Evolutionary conservation across 30 jellyfish, hydroid and myxozoan species (phyloP), one percentile per base, ranked within the genome.

Genomic region (Mastigias papua): DNA sequence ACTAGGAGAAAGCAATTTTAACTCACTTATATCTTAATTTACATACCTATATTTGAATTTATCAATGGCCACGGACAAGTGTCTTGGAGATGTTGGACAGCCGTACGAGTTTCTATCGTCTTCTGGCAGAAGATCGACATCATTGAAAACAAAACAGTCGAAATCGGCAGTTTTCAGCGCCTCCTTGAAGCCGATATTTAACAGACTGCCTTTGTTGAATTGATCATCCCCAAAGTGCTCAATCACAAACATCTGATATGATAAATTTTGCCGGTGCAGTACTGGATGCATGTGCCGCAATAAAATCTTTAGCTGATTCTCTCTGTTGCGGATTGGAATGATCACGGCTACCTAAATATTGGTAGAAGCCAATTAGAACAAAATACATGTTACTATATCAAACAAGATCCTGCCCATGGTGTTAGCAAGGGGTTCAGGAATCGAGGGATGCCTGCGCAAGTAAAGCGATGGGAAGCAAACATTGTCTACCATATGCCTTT

Each of bases 61-160:
- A 65, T 91, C 98, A 67, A 95, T 84, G 19, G 97, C 98, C 22
- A 90, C 98, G 21, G 98, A 90, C 98, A 95, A 84, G 92, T 95
- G 99, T 69, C 98, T 74, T 28, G 99, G 99, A 26, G 99, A 95
- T 32, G 96, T 63, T 0, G 97, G 97, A 66, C 99, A 95, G 48
- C 97, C 98, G 77, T 95, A 95, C 37, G 70, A 66, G 67, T 96
- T 96, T 77, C 96, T 67, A 65, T 92, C 99, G 73, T 91, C 98
- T 78, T 96, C 99, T 9, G 98, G 99, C 29, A 96, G 90, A 3
- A 96, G 88, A 65, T 96, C 99, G 46, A 96, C 98, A 88, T 96
- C 99, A 81, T 95, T 20, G 77, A 91, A 91, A 13, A 96, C 78
- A 66, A 96, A 91, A 49, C 99, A 96, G 69, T 91, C 78, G 80